Evolutionary conservation across 2,797 vertebrate genomes (phyloP), one percentile per base, ranked within the genome.

Genomic region (Acanthornis magna): DNA sequence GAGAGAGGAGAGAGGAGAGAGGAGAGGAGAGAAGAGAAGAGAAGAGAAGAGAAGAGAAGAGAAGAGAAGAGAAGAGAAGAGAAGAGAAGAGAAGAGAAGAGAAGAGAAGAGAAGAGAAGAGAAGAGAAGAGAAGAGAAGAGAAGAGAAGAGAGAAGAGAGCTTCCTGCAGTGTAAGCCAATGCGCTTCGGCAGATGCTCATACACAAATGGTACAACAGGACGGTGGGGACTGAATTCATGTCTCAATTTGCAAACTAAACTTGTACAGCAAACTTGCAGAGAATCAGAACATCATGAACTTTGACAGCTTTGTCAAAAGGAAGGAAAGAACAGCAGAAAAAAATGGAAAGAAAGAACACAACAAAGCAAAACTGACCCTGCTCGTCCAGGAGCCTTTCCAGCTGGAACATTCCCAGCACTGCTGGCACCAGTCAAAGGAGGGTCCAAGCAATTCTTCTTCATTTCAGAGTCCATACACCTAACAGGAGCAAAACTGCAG

Each of bases 171-270:
- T 0, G 3, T 3, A 15, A 68, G 10, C 11, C 61, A 40, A 16
- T 4, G 55, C 40, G 42, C 13, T 6, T 45, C 29, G 10, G 5
- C 40, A 75, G 57, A 13, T 29, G 20, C 9, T 26, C 5, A 29
- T 27, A 48, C 23, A 58, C 26, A 45, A 78, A 36, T 0, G 16
- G 18, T 9, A 13, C 5, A 3, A 34, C 3, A 27, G 34, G 75
- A 75, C 0, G 0, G n/a, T 11, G 3, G n/a, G 55, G n/a, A 81
- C 0, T 3, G 22, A 72, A 65, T 38, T 61, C 21, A 15, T 43
- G 47, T 13, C 57, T 40, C 50, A 55, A 48, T 78, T 65, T 89
- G 50, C 50, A 81, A 91, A 55, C 61, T 43, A 34, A 48, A 68
- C 38, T 63, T 42, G 51, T 47, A 80, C 34, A 60, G 42, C 26